phyloP scores from a whole-genome alignment of 2,797 vertebrate genomes.

The Channallabes apus region DNA sequence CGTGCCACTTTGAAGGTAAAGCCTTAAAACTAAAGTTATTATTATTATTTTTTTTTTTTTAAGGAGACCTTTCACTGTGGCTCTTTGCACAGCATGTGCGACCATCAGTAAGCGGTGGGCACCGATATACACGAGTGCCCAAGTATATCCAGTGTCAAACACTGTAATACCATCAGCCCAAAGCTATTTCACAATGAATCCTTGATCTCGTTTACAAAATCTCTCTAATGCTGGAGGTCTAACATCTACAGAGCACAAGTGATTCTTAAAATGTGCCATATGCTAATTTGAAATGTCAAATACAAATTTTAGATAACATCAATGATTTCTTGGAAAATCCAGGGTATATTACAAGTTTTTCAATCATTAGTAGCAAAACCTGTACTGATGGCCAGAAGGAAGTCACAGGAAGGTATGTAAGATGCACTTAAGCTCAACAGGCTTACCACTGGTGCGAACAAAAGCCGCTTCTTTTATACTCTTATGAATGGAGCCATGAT shows the following conservation, averaged over 20 bases:
- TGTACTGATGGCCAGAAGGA: background rate
- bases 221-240: no score
- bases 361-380: background rate
- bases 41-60: no score
- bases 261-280: background rate
- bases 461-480: slow-evolving; percentile 15
- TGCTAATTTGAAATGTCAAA: background rate
- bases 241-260: background rate
- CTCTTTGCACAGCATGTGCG: no score
- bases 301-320: background rate
- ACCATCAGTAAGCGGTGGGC: no score
- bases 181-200: background rate
- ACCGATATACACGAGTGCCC: no score
- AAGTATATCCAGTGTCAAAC: no score
- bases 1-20: no score
- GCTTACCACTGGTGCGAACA: background rate
- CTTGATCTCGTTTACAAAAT: no score
- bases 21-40: no score
- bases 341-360: background rate
- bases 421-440: background rate
- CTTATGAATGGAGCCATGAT: background rate
- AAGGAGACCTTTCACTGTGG: no score
- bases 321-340: background rate
- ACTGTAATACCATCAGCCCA: background rate
- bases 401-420: slow-evolving; percentile 6